phyloP scores from a whole-genome alignment of 37 sponge, comb jelly and placozoan genomes.

The Ianthella basta region DNA sequence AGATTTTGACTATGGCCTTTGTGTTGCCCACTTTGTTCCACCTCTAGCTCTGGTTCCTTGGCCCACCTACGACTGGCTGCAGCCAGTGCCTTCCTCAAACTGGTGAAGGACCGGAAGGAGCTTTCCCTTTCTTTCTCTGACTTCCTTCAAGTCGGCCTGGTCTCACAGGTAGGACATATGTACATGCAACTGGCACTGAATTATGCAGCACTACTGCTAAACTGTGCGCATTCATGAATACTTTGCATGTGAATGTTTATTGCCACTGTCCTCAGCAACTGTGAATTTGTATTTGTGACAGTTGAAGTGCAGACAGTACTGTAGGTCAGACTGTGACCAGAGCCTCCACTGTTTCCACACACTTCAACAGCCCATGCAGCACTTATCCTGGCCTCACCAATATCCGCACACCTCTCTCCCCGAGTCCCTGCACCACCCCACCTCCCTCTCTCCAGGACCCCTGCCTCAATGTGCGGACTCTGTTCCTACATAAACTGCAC shows the following conservation, averaged over 20 bases:
- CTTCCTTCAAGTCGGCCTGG: constrained; percentile 50
- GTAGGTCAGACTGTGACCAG: no score
- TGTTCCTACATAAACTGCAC: constrained; percentile 68
- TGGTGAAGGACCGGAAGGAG: constrained; percentile 29
- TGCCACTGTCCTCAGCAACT: no score
- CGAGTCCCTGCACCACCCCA: no score
- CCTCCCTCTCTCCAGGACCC: constrained; percentile 58
- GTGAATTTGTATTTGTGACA: no score
- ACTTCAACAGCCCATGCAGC: no score
- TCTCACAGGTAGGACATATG: constrained; percentile 44
- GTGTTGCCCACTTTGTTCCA: neutral
- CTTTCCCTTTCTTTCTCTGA: constrained; percentile 46
- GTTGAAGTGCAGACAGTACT: no score
- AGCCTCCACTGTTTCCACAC: no score
- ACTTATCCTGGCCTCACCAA: no score
- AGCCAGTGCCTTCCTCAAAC: constrained; percentile 60
- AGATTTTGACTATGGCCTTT: no score
- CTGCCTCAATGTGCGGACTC: constrained; percentile 73
- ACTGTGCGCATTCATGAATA: no score
- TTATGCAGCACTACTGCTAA: neutral
- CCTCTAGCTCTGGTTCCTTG: neutral
- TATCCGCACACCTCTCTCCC: no score
- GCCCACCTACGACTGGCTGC: constrained; percentile 57
- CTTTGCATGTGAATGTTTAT: no score
- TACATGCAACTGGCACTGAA: neutral